Conservation (phyloP, 2,113 vertebrate species). For the Corythaeola cristata region DNA sequence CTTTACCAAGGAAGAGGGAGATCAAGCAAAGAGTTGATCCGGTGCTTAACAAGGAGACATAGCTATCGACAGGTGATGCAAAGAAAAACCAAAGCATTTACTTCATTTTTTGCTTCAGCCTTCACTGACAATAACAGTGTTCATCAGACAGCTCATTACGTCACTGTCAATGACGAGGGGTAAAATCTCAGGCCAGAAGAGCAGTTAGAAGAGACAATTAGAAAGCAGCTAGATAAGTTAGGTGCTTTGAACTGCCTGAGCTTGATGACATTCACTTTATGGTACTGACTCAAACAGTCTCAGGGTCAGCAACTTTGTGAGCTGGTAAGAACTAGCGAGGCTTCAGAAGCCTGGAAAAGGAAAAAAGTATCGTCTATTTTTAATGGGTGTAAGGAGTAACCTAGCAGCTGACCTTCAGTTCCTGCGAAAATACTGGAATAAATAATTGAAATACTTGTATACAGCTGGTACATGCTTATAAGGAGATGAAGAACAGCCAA, state of each 20-base stretch:
- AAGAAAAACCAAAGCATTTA: constrained; percentile 3
- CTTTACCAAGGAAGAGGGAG: not conserved
- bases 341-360: not conserved
- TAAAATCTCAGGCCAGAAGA: constrained; percentile 13
- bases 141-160: not conserved
- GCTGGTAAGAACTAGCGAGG: constrained; percentile 2
- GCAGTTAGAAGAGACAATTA: constrained; percentile 43
- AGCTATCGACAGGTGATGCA: not conserved
- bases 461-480: constrained; percentile 11
- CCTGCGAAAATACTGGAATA: constrained; percentile 49
- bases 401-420: constrained; percentile 38
- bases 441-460: constrained; percentile 49
- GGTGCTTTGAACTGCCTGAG: constrained; percentile 13
- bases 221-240: not conserved
- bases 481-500: not conserved
- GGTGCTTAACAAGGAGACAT: not conserved
- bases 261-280: constrained; percentile 33
- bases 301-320: constrained; percentile 55
- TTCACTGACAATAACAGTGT: not conserved
- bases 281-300: constrained; percentile 7
- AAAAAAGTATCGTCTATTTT: constrained; percentile 45
- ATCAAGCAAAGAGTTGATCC: not conserved
- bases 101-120: not conserved
- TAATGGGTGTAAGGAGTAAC: constrained; percentile 38
- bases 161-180: not conserved